These are phyloP conservation scores for Masticophis lateralis DNA, from an alignment of 2,797 vertebrate species.

Conservation along the genomic window DNA sequence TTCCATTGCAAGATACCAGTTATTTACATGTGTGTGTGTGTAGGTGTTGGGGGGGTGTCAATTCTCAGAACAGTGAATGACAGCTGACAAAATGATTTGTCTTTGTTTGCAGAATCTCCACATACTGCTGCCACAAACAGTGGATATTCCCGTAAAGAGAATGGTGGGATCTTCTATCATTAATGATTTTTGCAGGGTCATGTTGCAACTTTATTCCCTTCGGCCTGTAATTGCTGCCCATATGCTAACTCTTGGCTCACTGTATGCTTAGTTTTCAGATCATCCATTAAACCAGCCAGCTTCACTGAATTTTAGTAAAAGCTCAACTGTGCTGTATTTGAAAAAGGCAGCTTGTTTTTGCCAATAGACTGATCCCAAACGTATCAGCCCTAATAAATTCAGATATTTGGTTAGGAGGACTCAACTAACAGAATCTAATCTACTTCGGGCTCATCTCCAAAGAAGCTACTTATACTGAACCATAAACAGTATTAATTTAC, in stretches of 20 bases:
- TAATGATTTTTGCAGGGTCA: neutral
- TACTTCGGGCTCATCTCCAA: neutral
- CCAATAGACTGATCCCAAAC: neutral
- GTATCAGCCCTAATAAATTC: neutral
- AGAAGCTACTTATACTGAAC: neutral
- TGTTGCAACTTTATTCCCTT: neutral
- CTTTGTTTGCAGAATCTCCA: conserved; percentile 68
- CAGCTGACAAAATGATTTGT: neutral
- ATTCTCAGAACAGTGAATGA: neutral
- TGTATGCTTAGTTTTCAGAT: conserved; percentile 3
- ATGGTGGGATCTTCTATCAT: conserved; percentile 72
- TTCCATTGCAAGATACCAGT: neutral
- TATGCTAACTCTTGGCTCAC: neutral
- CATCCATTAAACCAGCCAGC: conserved; percentile 6
- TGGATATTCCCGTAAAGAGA: conserved; percentile 74
- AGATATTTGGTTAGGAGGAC: neutral
- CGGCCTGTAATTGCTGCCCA: neutral
- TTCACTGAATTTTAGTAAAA: neutral
- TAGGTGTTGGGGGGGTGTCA: neutral
- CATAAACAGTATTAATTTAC: neutral
- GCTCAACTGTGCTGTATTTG: neutral
- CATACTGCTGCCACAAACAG: conserved; percentile 74
- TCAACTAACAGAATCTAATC: neutral
- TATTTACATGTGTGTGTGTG: neutral
- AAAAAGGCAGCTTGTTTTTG: neutral